phyloP scores from a whole-genome alignment of 2,888 invertebrate species.

The Eretmocerus hayati region DNA sequence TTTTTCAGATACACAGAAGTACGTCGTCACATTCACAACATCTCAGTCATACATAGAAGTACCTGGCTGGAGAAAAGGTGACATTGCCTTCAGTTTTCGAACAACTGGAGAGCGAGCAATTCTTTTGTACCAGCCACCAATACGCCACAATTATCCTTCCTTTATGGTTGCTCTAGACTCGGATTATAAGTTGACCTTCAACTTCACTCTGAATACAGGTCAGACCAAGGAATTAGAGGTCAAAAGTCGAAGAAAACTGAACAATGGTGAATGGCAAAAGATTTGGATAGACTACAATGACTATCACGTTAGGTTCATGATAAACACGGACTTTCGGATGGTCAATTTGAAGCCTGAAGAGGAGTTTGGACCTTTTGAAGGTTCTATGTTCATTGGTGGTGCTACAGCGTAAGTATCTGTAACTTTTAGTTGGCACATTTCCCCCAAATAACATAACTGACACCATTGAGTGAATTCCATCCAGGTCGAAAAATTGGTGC shows the following conservation, averaged over 20 bases:
- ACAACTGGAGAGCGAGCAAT: constrained; percentile 88
- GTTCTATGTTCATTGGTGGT: constrained; percentile 89
- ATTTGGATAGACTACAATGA: constrained; percentile 93
- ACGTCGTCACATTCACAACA: constrained; percentile 89
- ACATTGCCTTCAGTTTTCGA: constrained; percentile 86
- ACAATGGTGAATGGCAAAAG: constrained; percentile 93
- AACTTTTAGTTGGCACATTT: too few species aligned
- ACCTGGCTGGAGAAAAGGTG: constrained; percentile 88
- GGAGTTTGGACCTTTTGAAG: constrained; percentile 87
- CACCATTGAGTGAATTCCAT: too few species aligned
- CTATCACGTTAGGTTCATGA: constrained; percentile 87
- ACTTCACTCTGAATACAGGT: constrained; percentile 81
- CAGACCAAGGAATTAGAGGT: constrained; percentile 76
- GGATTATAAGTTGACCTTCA: constrained; percentile 82
- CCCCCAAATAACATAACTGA: too few species aligned
- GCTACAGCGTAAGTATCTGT: constrained; percentile 71
- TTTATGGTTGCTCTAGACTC: constrained; percentile 82
- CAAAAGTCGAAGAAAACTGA: constrained; percentile 72
- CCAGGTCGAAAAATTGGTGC: too few species aligned
- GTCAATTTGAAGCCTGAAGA: constrained; percentile 76
- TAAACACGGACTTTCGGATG: constrained; percentile 85
- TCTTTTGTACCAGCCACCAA: constrained; percentile 83
- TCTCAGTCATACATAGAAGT: constrained; percentile 89
- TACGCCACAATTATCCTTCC: constrained; percentile 80
- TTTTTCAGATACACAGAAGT: constrained; percentile 73